phyloP scores from a whole-genome alignment of 1,140 invertebrate genomes.

The Contarinia nasturtii region DNA sequence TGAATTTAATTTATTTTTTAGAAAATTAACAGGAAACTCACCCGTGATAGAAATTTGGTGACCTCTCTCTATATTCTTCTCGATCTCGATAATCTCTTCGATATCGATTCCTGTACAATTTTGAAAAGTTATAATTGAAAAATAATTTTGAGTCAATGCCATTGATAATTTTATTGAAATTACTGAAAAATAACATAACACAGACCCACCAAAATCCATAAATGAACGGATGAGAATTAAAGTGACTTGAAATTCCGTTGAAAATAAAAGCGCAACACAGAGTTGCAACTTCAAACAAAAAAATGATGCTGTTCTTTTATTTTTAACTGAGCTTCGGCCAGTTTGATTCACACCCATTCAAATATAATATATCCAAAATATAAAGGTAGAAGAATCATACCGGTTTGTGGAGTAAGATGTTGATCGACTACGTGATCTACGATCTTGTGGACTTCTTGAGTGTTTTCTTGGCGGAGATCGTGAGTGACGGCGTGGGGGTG shows the following conservation, averaged over 20 bases:
- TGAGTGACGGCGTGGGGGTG: constrained; percentile 18
- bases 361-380: not conserved
- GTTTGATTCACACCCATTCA: too few species aligned
- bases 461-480: constrained; percentile 15
- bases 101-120: constrained; percentile 17
- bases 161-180: not conserved
- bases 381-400: constrained; percentile 13
- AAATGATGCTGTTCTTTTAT: too few species aligned
- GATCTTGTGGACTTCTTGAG: constrained; percentile 10
- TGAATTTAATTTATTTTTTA: not conserved
- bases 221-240: not conserved
- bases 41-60: not conserved
- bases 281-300: too few species aligned
- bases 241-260: too few species aligned
- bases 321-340: too few species aligned
- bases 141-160: not conserved
- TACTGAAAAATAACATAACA: not conserved
- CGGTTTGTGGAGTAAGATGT: constrained; percentile 30
- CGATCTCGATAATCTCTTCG: constrained; percentile 7
- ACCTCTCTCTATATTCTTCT: constrained; percentile 3
- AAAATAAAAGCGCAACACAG: not conserved
- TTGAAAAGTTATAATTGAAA: constrained; percentile 9
- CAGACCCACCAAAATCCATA: not conserved
- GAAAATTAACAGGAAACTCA: not conserved
- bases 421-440: constrained; percentile 24